Base-by-base conservation (phyloP, 2,888 invertebrate genomes). In the Agrotis clavis region DNA sequence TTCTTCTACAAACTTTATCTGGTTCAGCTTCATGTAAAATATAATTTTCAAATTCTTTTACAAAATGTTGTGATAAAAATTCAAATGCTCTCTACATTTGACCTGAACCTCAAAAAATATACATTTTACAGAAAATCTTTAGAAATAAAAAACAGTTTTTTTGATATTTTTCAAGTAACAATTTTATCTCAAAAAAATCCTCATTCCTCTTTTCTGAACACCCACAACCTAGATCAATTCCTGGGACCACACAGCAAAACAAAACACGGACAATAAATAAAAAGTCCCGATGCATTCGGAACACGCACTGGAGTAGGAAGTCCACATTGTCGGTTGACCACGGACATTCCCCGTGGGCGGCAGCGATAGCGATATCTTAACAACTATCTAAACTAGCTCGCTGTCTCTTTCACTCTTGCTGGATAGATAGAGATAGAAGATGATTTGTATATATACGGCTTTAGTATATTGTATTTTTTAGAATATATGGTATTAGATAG, bases 331-430 rank as follows among this genome's bases (percentile, higher is more conserved):
- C 77, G 74, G 74, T 66, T 60, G 71, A 81, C 75, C 78, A 69
- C 78, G 84, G 83, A 87, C 86, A 87, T 86, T 83, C 87, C 81
- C 82, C 82, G 92, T 92, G 91, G 92, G 92, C 91, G 92, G 90
- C 76, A 70, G 85, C 77, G 84, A 85, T 85, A 85, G 77, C 51
- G 63, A 88, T 91, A 92, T 92, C 92, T 90, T 86, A 90, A 88
- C 89, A 87, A 82, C 86, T 88, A 91, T 91, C 89, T 88, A 81
- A 85, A 85, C 84, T 86, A 84, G 84, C 81, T 78, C 71, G 45
- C 50, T 47, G 68, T 85, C 86, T 71, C 83, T 45, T 56, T 87
- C 82, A 21, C 66, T 57, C 74, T 18, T 30, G 30, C 35, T 1
- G 9, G 71, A 65, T 6, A 14, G 67, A 77, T 19, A 30, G 74